Evolutionary conservation across 2,797 vertebrate species (phyloP), one percentile per base, ranked within the genome.

Genomic region (Sebastes nivosus): DNA sequence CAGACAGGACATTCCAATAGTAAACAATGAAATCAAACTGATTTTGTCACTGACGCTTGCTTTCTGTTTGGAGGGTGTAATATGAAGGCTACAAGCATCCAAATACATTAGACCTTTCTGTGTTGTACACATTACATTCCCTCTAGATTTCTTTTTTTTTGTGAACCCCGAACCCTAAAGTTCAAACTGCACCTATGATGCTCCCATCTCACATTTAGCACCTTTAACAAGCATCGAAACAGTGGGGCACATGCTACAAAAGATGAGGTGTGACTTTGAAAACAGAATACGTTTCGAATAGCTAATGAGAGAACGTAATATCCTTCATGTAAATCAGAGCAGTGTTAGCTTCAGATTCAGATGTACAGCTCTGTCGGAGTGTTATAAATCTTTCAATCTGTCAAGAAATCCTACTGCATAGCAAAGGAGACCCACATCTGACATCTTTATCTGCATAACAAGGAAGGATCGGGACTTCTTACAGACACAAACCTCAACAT

Each of bases 361-460:
- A 90, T 82, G 55, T 66, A 34, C 58, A 64, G 59, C 74, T 38
- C 24, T 42, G 77, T 68, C 20, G 55, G 55, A 68, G 30, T 46
- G 24, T 65, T 71, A 88, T 90, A 71, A 92, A 86, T 86, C 79
- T 84, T 82, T 89, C 81, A 87, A 81, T 34, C n/a, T 76, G 72
- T 64, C 80, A 78, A 52, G 27, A 75, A 90, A 83, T 79, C 67
- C 66, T 42, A 29, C 77, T 34, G 58, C 71, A 65, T 50, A 8
- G 63, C 59, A 72, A 75, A 63, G 55, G 67, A 52, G 30, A 80
- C 57, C 10, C 59, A 71, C 8, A 76, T 86, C 55, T 87, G 71
- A 86, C 73, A 82, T 88, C 68, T 86, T 72, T 84, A 77, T 85
- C 75, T 80, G 75, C 84, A 86, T 84, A 80, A 84, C 77, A 91